Percentiles rank a stretch among this genome's conserved stretches.
These are phyloP conservation scores for Amiota minor DNA, from an alignment of 2,888 invertebrate species.

Conservation along the genomic window DNA sequence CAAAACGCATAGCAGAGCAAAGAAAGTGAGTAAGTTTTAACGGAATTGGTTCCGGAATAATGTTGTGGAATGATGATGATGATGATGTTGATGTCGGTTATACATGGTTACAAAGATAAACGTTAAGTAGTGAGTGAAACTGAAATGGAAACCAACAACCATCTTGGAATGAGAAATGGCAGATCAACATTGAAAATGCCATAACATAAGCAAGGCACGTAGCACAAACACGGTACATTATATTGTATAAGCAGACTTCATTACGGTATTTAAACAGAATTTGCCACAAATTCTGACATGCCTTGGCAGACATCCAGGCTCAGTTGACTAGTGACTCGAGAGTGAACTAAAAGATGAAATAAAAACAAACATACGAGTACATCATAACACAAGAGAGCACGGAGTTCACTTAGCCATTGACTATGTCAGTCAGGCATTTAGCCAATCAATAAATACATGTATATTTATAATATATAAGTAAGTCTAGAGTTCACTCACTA, in stretches of 20 bases:
- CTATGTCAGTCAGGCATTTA: not conserved
- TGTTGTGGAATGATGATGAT: slow-evolving; percentile 26
- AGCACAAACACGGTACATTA: slow-evolving; percentile 71
- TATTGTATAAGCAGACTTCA: slow-evolving; percentile 72
- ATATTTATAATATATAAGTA: not conserved
- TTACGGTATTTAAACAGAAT: slow-evolving; percentile 72
- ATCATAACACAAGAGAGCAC: too few species aligned
- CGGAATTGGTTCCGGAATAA: not conserved
- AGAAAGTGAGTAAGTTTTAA: not conserved
- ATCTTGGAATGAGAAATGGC: slow-evolving; percentile 13
- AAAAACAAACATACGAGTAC: too few species aligned
- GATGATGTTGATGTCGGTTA: slow-evolving; percentile 31
- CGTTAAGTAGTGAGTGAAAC: too few species aligned
- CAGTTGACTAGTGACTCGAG: not conserved
- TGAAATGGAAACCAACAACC: slow-evolving; percentile 8
- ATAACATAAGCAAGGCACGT: slow-evolving; percentile 71
- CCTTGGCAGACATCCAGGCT: slow-evolving; percentile 36
- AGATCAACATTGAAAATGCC: slow-evolving; percentile 54
- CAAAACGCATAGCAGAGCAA: slow-evolving; percentile 51
- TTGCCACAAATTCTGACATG: slow-evolving; percentile 63
- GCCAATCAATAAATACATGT: not conserved
- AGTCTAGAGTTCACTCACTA: slow-evolving; percentile 35
- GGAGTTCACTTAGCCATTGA: too few species aligned
- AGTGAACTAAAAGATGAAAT: too few species aligned
- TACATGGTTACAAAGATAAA: not conserved